Percentiles rank a stretch among this genome's conserved stretches.
Evolutionary conservation across 2,797 vertebrate species (phyloP).

Genomic region (Cyclura pinguis): DNA sequence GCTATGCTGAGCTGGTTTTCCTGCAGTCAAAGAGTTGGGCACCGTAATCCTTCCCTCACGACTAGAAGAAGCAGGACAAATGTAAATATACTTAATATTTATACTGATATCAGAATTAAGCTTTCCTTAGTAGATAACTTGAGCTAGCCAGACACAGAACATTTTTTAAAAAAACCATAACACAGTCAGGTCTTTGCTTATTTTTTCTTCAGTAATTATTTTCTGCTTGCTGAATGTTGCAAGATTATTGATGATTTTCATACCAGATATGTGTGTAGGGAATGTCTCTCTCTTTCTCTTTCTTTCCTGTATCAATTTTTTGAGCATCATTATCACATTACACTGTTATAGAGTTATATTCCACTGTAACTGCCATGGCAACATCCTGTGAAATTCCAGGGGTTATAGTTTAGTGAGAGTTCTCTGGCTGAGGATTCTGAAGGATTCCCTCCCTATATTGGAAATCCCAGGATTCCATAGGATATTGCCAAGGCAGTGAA

Average conservation of each 20-base stretch:
- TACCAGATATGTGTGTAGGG: too few relatives aligned
- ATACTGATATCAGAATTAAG: neutral
- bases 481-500: too few relatives aligned
- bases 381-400: too few relatives aligned
- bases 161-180: neutral
- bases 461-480: neutral
- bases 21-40: neutral
- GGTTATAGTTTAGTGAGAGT: too few relatives aligned
- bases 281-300: too few relatives aligned
- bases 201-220: slow-evolving; percentile 53
- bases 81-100: neutral
- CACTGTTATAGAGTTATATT: too few relatives aligned
- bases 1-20: neutral
- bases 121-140: neutral
- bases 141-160: neutral
- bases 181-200: neutral
- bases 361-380: too few relatives aligned
- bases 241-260: neutral
- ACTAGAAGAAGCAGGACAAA: neutral
- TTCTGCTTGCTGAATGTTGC: slow-evolving; percentile 2
- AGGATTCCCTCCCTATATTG: neutral
- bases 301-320: too few relatives aligned
- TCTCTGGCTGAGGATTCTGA: neutral
- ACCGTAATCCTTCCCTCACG: neutral
- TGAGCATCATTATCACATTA: too few relatives aligned